Conservation (phyloP, 2,888 invertebrate species). For the Clostera curtula region DNA sequence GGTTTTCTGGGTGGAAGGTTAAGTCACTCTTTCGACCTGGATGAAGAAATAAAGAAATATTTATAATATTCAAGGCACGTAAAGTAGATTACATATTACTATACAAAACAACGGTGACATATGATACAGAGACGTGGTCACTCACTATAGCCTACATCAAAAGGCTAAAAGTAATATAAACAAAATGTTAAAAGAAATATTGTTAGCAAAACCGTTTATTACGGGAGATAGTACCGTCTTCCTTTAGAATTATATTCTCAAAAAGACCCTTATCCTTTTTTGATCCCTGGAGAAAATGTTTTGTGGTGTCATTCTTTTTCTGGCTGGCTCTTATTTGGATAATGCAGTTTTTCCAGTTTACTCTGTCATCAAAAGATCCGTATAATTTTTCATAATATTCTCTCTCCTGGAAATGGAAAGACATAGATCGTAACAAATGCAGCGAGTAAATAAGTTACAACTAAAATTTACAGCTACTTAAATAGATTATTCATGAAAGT, state of each 20-base stretch:
- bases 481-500: too few relatives aligned
- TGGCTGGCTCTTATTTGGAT: slow-evolving; percentile 31
- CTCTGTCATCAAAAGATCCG: slow-evolving; percentile 25
- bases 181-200: too few relatives aligned
- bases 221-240: too few relatives aligned
- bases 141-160: too few relatives aligned
- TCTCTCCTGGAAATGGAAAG: slow-evolving; percentile 23
- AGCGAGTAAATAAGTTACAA: too few relatives aligned
- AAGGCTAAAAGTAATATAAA: too few relatives aligned
- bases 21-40: slow-evolving; percentile 19
- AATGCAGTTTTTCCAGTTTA: slow-evolving; percentile 32
- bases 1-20: slow-evolving; percentile 21
- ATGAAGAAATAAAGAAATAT: slow-evolving; percentile 3
- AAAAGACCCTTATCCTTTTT: slow-evolving; percentile 23
- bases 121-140: too few relatives aligned
- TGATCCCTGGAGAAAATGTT: slow-evolving; percentile 33
- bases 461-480: too few relatives aligned
- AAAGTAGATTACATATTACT: too few relatives aligned
- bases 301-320: slow-evolving; percentile 1
- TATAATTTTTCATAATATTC: slow-evolving; percentile 16
- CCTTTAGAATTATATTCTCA: slow-evolving; percentile 31
- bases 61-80: too few relatives aligned
- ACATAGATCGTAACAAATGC: neutral
- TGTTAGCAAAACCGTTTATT: too few relatives aligned
- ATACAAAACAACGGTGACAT: too few relatives aligned